Percentiles rank a stretch among this genome's conserved stretches.
phyloP scores from a whole-genome alignment of 2,888 invertebrate genomes.

The Campoletis raptor region DNA sequence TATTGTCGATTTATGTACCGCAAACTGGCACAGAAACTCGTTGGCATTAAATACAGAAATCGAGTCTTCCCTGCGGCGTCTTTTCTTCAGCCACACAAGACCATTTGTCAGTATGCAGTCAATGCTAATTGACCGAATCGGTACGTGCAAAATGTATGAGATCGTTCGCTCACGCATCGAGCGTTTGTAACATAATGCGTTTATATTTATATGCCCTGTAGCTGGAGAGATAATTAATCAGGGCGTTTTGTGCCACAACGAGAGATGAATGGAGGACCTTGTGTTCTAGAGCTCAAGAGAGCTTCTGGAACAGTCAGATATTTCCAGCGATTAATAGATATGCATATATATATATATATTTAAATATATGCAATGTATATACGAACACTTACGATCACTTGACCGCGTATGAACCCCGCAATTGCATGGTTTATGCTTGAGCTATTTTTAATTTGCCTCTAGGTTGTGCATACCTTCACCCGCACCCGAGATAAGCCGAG shows the following conservation, averaged over 20 bases:
- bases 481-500: conserved; percentile 46
- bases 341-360: neutral
- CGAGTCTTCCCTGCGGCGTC: conserved; percentile 41
- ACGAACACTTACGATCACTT: conserved; percentile 58
- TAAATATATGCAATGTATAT: neutral
- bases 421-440: conserved; percentile 56
- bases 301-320: conserved; percentile 61
- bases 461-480: conserved; percentile 48
- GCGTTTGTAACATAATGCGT: conserved; percentile 22
- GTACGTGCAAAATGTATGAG: conserved; percentile 47
- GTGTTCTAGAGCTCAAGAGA: conserved; percentile 41
- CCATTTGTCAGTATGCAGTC: conserved; percentile 20
- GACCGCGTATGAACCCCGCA: conserved; percentile 69
- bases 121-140: conserved; percentile 57
- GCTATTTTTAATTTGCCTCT: conserved; percentile 62
- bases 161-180: conserved; percentile 36
- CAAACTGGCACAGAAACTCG: conserved; percentile 38
- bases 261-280: conserved; percentile 64
- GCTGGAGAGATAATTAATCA: conserved; percentile 64
- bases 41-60: conserved; percentile 8
- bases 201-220: conserved; percentile 31
- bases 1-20: conserved; percentile 17
- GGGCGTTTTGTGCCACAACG: conserved; percentile 56
- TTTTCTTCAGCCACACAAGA: conserved; percentile 31
- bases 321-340: conserved; percentile 28